These are phyloP conservation scores for Lordiphosa mommai DNA, from an alignment of 1,140 invertebrate genomes.

Conservation along the genomic window DNA sequence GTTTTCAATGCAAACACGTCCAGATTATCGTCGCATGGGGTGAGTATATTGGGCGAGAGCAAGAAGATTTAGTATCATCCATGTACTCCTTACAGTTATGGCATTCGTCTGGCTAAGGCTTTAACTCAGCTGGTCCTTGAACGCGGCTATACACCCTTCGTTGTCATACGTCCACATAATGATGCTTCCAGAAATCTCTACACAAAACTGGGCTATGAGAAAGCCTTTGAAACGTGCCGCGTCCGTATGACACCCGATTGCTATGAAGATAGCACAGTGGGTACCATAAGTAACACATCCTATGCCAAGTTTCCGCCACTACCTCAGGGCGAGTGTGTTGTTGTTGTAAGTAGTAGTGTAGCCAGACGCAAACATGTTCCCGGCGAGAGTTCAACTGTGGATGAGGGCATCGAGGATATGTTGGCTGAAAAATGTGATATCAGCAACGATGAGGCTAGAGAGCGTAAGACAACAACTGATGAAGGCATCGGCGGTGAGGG, in stretches of 20 bases:
- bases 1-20: slow-evolving; percentile 94
- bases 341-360: slow-evolving; percentile 19
- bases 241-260: slow-evolving; percentile 85
- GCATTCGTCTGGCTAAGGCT: slow-evolving; percentile 84
- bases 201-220: slow-evolving; percentile 88
- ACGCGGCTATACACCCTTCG: slow-evolving; percentile 89
- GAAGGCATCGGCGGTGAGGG: slow-evolving; percentile 62
- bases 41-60: slow-evolving; percentile 56
- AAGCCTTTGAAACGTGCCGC: slow-evolving; percentile 87
- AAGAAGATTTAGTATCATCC: not conserved
- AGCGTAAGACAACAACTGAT: slow-evolving; percentile 72
- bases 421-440: slow-evolving; percentile 80
- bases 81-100: slow-evolving; percentile 79
- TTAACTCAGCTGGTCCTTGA: slow-evolving; percentile 86
- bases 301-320: slow-evolving; percentile 66
- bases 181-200: slow-evolving; percentile 90
- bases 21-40: slow-evolving; percentile 89
- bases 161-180: slow-evolving; percentile 92
- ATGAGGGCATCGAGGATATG: slow-evolving; percentile 79
- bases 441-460: slow-evolving; percentile 69
- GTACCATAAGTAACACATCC: slow-evolving; percentile 59
- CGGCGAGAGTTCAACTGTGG: slow-evolving; percentile 60
- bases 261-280: slow-evolving; percentile 63
- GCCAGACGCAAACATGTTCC: slow-evolving; percentile 46
- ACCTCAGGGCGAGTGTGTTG: slow-evolving; percentile 58